These are phyloP conservation scores for Sakesphorus luctuosus DNA, from an alignment of 2,113 vertebrate species.

Conservation along the genomic window DNA sequence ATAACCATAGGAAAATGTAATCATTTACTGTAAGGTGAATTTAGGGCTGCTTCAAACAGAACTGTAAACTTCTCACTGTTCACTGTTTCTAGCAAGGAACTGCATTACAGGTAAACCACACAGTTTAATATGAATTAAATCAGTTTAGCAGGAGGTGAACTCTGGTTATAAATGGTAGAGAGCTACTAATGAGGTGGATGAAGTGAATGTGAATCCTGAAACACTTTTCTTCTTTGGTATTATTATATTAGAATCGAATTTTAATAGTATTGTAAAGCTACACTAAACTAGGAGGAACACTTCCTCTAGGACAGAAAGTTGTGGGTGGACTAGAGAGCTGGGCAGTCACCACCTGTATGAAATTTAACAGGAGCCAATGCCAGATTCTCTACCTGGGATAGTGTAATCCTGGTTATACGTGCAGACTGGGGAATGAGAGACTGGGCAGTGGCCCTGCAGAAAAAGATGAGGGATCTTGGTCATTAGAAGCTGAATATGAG, in stretches of 20 bases:
- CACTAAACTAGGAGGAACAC: background rate
- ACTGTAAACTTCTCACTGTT: background rate
- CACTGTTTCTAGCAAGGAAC: background rate
- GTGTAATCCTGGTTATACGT: background rate
- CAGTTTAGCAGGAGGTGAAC: background rate
- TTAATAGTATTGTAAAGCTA: background rate
- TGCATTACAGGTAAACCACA: background rate
- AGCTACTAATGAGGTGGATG: background rate
- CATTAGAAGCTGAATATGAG: background rate
- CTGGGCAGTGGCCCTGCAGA: background rate
- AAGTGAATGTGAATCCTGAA: background rate
- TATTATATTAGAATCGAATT: background rate
- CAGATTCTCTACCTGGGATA: background rate
- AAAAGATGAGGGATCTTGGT: background rate
- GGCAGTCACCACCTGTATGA: background rate
- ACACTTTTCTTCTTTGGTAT: background rate
- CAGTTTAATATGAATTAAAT: background rate
- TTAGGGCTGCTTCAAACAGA: background rate
- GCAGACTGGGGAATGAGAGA: background rate
- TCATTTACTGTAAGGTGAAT: background rate
- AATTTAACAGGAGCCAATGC: background rate
- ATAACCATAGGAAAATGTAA: background rate
- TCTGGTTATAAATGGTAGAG: background rate
- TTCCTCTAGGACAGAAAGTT: fast-evolving
- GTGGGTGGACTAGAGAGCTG: background rate